A percentile compares a stretch with the other conserved stretches of the same genome.
Evolutionary conservation across 1,140 invertebrate species (phyloP).

Genomic region (Hypsibius dujardini): DNA sequence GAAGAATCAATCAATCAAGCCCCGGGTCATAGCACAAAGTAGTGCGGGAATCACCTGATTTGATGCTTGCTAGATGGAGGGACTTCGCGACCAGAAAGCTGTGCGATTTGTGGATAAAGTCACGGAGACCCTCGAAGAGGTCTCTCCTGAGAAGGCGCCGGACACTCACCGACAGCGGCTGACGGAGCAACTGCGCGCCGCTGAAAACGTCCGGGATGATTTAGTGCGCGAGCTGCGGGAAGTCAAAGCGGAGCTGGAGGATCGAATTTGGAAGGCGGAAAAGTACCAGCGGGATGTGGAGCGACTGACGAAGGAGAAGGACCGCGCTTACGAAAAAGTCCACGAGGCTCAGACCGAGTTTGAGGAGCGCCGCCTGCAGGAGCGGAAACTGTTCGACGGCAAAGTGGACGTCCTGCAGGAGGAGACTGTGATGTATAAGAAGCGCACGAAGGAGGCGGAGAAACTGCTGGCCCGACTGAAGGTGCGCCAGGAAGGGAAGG

Average conservation of each 20-base stretch:
- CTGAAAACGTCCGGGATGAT: background rate
- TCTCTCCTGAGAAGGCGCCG: background rate
- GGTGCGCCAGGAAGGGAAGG: background rate
- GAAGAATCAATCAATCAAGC: too few relatives aligned
- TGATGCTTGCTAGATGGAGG: too few relatives aligned
- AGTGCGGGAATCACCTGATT: too few relatives aligned
- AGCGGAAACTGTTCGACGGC: background rate
- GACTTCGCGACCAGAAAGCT: background rate
- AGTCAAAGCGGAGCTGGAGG: background rate
- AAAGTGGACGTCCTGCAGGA: background rate
- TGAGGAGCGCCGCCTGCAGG: background rate
- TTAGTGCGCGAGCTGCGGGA: background rate
- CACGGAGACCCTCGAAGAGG: background rate
- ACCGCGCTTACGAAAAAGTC: background rate
- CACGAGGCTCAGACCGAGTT: background rate
- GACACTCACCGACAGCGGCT: background rate
- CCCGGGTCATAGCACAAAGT: too few relatives aligned
- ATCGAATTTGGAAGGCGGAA: background rate
- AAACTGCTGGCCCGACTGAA: background rate
- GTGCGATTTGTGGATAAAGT: background rate
- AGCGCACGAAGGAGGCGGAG: background rate
- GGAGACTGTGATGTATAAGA: background rate
- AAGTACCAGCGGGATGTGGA: conserved; percentile 5
- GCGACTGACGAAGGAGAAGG: background rate
- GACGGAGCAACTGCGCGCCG: background rate